Conservation (phyloP, 2,888 invertebrate species). For the Eudemis profundana region DNA sequence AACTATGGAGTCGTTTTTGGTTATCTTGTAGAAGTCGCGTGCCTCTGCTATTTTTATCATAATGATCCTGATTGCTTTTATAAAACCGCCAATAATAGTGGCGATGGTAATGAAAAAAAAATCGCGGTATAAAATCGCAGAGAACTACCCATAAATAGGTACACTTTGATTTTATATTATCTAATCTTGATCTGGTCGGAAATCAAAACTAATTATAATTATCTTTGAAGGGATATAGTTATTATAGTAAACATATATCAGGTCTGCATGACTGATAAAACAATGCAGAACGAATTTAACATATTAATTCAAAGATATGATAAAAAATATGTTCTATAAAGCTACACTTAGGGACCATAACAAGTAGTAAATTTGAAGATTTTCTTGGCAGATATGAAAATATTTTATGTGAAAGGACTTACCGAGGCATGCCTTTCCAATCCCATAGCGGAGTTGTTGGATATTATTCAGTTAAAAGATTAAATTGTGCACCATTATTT, state of each 20-base stretch:
- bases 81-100: too few species aligned
- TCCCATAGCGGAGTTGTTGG: conserved; percentile 61
- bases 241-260: not conserved
- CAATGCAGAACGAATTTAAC: not conserved
- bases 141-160: too few species aligned
- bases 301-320: not conserved
- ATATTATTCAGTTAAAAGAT: not conserved
- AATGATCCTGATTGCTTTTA: too few species aligned
- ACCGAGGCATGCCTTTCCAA: conserved; percentile 68
- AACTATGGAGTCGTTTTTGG: too few species aligned
- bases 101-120: too few species aligned
- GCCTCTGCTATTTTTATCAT: too few species aligned
- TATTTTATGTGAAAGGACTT: conserved; percentile 47
- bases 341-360: too few species aligned
- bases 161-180: conserved; percentile 7
- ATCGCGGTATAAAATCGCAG: too few species aligned
- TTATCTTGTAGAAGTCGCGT: too few species aligned
- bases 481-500: conserved; percentile 30
- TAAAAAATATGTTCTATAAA: not conserved
- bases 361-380: not conserved
- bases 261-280: not conserved
- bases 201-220: not conserved
- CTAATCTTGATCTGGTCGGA: conserved; percentile 32
- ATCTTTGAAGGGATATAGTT: not conserved
- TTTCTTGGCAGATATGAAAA: not conserved